phyloP scores from a whole-genome alignment of 2,797 vertebrate species.

The Chloroceryle amazona region DNA sequence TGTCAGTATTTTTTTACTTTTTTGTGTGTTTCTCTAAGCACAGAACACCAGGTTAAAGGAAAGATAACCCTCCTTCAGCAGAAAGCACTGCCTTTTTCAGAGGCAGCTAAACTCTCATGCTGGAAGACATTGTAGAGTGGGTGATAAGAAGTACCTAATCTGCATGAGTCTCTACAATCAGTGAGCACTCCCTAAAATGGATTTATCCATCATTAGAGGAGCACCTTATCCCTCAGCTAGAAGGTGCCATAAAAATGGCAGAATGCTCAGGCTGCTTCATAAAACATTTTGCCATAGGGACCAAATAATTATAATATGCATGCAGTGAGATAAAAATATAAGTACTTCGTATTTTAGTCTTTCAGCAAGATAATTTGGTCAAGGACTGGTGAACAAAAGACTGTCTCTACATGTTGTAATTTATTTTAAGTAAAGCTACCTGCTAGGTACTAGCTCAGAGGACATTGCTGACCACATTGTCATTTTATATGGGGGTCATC shows the following conservation, averaged over 20 bases:
- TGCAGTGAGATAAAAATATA: background rate
- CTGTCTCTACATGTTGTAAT: background rate
- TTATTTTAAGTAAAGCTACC: background rate
- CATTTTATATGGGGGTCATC: background rate
- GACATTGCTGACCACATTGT: background rate
- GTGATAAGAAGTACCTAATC: background rate
- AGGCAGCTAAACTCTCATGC: background rate
- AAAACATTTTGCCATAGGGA: background rate
- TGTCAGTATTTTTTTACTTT: background rate
- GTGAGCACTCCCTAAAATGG: background rate
- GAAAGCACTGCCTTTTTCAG: background rate
- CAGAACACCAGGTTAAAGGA: background rate
- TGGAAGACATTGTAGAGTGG: background rate
- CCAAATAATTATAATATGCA: background rate
- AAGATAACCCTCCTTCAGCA: background rate
- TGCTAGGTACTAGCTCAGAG: background rate
- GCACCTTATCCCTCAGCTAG: background rate
- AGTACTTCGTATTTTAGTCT: background rate
- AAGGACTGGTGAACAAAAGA: background rate
- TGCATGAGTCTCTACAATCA: background rate
- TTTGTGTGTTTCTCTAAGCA: background rate
- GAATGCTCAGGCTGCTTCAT: background rate
- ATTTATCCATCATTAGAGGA: background rate
- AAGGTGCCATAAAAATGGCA: background rate
- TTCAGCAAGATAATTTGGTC: background rate